Evolutionary conservation across 2,797 vertebrate genomes (phyloP), one percentile per base, ranked within the genome.

Genomic region (Poeciliopsis turneri): DNA sequence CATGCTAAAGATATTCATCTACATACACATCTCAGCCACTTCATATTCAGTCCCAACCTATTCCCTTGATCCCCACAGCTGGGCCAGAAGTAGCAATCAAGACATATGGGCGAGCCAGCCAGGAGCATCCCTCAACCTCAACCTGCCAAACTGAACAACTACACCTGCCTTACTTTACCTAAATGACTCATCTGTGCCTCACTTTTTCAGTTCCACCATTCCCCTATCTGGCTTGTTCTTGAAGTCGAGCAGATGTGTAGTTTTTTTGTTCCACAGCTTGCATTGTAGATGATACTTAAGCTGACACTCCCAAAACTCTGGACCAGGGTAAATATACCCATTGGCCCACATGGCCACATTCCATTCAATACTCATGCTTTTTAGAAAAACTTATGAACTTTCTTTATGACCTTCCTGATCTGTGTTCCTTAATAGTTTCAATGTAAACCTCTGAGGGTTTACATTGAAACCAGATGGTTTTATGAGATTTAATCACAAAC

Each of bases 71-170:
- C 85, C 85, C 83, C 91, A 90, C 93, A 94, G 91, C 93, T 94
- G 94, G 90, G 81, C 74, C 82, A 78, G 83, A 84, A 89, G 85
- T 92, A 87, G 84, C 87, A 86, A 76, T 76, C 72, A 72, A 89
- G 91, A 89, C 93, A 93, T 93, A 92, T 90, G 90, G 92, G 74
- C 81, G 9, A 74, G 76, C 79, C 87, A 91, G 91, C 90, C 91
- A 88, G 91, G 85, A 88, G 92, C 70, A 90, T 87, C 71, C 71
- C 87, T 88, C 88, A 87, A 76, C 88, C 72, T 86, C 87, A 79
- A 81, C 75, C 81, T 91, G 90, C 89, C 92, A 92, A 87, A 84
- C 82, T 57, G 84, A 90, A 87, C 87, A 66, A 82, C 80, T 85
- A 84, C 79, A 75, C 66, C 82, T 74, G 75, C 81, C 80, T 82